These are phyloP conservation scores for Myripristis jacobus DNA, from an alignment of 2,797 vertebrate genomes.

Conservation along the genomic window DNA sequence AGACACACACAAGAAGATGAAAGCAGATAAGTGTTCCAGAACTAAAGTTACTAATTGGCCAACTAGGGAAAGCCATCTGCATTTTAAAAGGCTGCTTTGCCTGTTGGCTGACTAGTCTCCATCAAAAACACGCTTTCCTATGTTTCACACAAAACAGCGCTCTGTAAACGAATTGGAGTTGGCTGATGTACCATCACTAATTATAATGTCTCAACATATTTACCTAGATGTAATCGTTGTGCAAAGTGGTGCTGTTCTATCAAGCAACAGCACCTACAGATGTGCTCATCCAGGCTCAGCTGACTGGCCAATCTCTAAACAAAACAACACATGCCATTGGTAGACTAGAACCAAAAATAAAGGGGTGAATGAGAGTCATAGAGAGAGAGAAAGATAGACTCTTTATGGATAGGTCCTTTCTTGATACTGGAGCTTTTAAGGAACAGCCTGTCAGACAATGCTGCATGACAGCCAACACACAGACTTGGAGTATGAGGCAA, in stretches of 20 bases:
- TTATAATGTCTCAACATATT: constrained; percentile 58
- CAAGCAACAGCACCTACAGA: constrained; percentile 18
- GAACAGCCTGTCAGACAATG: constrained; percentile 43
- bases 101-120: constrained; percentile 71
- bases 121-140: constrained; percentile 75
- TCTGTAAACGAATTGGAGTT: constrained; percentile 60
- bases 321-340: constrained; percentile 37
- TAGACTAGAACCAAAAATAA: constrained; percentile 45
- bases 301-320: background rate
- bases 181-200: constrained; percentile 57
- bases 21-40: constrained; percentile 78
- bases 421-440: constrained; percentile 55
- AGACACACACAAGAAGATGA: constrained; percentile 76
- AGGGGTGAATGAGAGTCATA: constrained; percentile 11
- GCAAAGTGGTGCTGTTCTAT: constrained; percentile 22
- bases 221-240: constrained; percentile 46
- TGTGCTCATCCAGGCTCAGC: constrained; percentile 6
- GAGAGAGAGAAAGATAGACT: constrained; percentile 13
- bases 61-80: constrained; percentile 83
- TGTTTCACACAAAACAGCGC: constrained; percentile 58
- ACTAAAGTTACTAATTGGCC: constrained; percentile 83
- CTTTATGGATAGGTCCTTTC: constrained; percentile 27
- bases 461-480: constrained; percentile 44
- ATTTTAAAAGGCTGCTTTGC: constrained; percentile 74
- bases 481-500: constrained; percentile 40